phyloP scores from a whole-genome alignment of 1,140 invertebrate species.

The Trypoxylus dichotomus region DNA sequence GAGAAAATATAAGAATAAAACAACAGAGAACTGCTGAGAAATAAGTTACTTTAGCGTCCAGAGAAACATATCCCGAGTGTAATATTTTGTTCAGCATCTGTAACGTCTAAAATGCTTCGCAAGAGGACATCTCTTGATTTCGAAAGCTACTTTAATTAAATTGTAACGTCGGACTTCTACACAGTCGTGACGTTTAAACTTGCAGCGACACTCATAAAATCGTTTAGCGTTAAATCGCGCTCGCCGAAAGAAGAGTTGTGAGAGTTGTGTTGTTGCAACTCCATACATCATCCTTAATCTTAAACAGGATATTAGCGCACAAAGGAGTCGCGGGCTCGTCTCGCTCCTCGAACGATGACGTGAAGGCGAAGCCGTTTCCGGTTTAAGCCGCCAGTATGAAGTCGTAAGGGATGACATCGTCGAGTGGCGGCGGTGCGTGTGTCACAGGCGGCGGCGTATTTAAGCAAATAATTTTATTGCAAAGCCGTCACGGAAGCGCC shows the following conservation, averaged over 20 bases:
- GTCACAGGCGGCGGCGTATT: constrained; percentile 2
- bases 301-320: constrained; percentile 8
- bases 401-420: not conserved
- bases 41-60: no score
- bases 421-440: not conserved
- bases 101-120: no score
- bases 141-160: not conserved
- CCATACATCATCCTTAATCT: constrained; percentile 19
- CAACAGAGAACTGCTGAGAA: no score
- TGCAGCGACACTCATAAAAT: constrained; percentile 1
- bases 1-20: no score
- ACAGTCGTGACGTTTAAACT: not conserved
- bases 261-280: not conserved
- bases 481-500: not conserved
- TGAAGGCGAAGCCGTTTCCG: not conserved
- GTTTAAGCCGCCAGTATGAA: not conserved
- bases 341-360: not conserved
- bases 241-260: not conserved
- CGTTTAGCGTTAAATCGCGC: not conserved
- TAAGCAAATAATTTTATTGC: constrained; percentile 15
- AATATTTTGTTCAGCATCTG: no score
- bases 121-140: not conserved
- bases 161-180: not conserved
- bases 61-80: no score
- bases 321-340: not conserved